Percentiles rank a stretch among this genome's conserved stretches.
phyloP scores from a whole-genome alignment of 2,888 invertebrate species.

The Parnassius orleans region DNA sequence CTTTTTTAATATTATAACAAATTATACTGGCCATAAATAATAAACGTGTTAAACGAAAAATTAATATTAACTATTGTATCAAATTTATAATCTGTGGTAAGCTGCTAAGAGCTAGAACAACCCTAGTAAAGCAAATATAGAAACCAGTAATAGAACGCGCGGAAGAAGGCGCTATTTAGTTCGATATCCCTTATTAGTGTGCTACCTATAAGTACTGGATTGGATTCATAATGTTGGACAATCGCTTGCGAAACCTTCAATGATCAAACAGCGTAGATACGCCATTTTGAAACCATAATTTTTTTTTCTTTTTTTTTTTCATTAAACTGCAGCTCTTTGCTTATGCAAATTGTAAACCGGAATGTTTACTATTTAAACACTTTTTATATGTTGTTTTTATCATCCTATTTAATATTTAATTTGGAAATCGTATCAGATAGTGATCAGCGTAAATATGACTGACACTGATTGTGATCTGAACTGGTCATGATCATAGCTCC shows the following conservation, averaged over 20 bases:
- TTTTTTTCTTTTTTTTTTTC: background rate
- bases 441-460: no score
- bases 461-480: no score
- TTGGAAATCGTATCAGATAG: no score
- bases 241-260: conserved; percentile 31
- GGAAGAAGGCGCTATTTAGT: conserved; percentile 35
- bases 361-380: no score
- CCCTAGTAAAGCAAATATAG: conserved; percentile 39
- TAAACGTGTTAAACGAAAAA: no score
- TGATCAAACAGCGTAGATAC: conserved; percentile 26
- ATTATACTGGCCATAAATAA: no score
- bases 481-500: no score
- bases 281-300: conserved; percentile 3
- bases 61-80: no score
- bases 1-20: no score
- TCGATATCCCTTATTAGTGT: conserved; percentile 42
- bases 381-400: no score
- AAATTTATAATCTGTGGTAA: no score
- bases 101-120: background rate
- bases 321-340: background rate
- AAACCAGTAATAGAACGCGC: conserved; percentile 35
- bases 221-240: conserved; percentile 38
- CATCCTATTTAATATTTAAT: no score
- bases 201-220: conserved; percentile 39
- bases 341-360: background rate